Evolutionary conservation across 2,113 vertebrate genomes (phyloP).

Genomic region (Nycticorax nycticorax): DNA sequence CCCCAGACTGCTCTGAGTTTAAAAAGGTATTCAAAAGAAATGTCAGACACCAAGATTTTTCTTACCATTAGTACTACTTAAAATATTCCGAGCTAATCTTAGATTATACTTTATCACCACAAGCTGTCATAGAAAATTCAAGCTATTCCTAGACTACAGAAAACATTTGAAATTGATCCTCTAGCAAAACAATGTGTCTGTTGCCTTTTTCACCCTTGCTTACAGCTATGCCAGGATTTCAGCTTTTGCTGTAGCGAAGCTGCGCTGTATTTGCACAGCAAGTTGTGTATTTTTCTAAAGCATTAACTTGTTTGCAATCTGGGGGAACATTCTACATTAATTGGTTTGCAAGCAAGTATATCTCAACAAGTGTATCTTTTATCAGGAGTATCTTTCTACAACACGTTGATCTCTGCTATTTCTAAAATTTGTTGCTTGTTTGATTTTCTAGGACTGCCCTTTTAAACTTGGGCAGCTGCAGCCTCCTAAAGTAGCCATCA

Average conservation of each 20-base stretch:
- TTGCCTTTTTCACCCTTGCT: neutral
- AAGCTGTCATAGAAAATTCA: constrained; percentile 3
- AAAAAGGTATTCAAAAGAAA: neutral
- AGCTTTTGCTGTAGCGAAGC: neutral
- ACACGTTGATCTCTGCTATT: neutral
- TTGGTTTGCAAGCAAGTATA: neutral
- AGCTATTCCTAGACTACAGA: constrained; percentile 16
- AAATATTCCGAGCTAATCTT: constrained; percentile 36
- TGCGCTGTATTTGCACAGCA: neutral
- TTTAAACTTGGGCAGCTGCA: constrained; percentile 49
- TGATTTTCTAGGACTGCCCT: constrained; percentile 9
- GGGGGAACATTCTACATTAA: neutral
- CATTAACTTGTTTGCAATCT: constrained; percentile 4
- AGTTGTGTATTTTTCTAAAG: neutral
- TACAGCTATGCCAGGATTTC: neutral
- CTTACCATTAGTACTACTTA: neutral
- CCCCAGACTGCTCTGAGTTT: neutral
- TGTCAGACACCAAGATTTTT: neutral
- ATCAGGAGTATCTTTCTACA: neutral
- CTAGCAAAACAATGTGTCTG: neutral
- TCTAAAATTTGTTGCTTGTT: constrained; percentile 20
- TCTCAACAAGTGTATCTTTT: neutral
- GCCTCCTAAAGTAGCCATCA: neutral
- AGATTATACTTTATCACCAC: constrained; percentile 4
- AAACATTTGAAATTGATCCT: neutral